Percentiles rank a stretch among this genome's conserved stretches.
phyloP scores from a whole-genome alignment of 1,140 invertebrate genomes.

The Drosophila leontia region DNA sequence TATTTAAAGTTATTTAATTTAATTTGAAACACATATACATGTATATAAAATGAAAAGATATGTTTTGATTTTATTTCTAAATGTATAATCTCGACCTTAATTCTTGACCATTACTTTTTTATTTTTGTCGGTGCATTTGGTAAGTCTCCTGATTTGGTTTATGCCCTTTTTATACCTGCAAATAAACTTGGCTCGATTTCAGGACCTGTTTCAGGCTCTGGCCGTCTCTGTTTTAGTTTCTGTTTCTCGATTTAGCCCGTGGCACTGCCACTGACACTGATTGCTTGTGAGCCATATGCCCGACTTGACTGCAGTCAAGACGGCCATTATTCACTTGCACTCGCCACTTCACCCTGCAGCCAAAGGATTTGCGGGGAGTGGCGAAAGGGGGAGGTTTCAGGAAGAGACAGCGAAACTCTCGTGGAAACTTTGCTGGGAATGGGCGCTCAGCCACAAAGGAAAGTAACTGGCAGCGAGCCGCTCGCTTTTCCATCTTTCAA shows the following conservation, averaged over 20 bases:
- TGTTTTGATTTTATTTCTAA: too few relatives aligned
- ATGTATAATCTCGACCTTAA: too few relatives aligned
- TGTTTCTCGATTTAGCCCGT: conserved; percentile 52
- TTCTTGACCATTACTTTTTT: neutral
- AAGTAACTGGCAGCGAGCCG: conserved; percentile 8
- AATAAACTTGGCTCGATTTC: conserved; percentile 61
- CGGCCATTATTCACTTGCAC: conserved; percentile 73
- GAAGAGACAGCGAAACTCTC: conserved; percentile 5
- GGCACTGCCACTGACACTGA: conserved; percentile 75
- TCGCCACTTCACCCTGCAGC: conserved; percentile 43
- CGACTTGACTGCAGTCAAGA: conserved; percentile 69
- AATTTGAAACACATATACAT: neutral
- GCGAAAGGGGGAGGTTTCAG: neutral
- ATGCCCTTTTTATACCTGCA: conserved; percentile 64
- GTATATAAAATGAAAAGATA: too few relatives aligned
- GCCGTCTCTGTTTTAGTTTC: conserved; percentile 20
- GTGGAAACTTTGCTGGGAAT: conserved; percentile 29
- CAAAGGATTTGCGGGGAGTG: conserved; percentile 13
- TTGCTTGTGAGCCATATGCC: conserved; percentile 64
- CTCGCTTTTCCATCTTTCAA: neutral
- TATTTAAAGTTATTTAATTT: neutral
- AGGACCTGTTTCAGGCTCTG: conserved; percentile 8
- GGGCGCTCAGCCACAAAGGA: conserved; percentile 28
- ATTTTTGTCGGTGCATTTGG: conserved; percentile 2
- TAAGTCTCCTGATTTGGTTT: conserved; percentile 34